A percentile compares a stretch with the other conserved stretches of the same genome.
These are phyloP conservation scores for Alexandromys fortis DNA, from an alignment of 2,113 vertebrate genomes.

Conservation along the genomic window DNA sequence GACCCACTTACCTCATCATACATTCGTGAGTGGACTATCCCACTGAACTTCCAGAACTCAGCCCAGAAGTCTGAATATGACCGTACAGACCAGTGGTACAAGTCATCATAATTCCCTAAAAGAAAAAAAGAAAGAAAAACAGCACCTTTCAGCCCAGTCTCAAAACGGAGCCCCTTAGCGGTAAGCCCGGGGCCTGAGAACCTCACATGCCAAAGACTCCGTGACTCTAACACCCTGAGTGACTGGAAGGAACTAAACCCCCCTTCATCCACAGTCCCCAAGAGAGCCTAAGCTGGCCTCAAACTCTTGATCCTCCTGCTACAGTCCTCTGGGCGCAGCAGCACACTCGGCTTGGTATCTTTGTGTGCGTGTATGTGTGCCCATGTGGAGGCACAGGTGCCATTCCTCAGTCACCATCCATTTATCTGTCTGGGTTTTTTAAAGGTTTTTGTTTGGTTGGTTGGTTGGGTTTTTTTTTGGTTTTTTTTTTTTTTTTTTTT, in stretches of 20 bases:
- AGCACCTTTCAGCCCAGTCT: background rate
- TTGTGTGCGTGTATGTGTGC: background rate
- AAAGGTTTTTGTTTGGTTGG: background rate
- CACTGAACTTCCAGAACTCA: constrained; percentile 95
- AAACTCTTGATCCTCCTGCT: background rate
- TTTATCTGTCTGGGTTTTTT: background rate
- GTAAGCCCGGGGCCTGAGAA: background rate
- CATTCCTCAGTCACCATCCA: background rate
- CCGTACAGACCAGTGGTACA: constrained; percentile 96
- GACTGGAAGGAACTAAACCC: background rate
- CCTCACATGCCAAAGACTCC: background rate
- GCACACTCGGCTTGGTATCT: background rate
- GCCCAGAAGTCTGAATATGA: constrained; percentile 95
- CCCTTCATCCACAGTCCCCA: background rate
- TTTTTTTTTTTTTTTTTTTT: too few relatives aligned
- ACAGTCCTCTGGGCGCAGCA: background rate
- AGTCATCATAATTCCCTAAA: constrained; percentile 92
- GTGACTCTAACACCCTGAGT: background rate
- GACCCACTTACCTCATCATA: constrained; percentile 92
- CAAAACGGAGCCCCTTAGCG: background rate
- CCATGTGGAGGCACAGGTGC: background rate
- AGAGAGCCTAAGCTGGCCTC: background rate
- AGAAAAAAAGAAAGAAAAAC: constrained; percentile 33
- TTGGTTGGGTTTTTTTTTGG: too few relatives aligned
- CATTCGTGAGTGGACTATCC: constrained; percentile 88